Base-by-base conservation (phyloP, 1,140 invertebrate genomes). In the Nasonia giraulti region DNA sequence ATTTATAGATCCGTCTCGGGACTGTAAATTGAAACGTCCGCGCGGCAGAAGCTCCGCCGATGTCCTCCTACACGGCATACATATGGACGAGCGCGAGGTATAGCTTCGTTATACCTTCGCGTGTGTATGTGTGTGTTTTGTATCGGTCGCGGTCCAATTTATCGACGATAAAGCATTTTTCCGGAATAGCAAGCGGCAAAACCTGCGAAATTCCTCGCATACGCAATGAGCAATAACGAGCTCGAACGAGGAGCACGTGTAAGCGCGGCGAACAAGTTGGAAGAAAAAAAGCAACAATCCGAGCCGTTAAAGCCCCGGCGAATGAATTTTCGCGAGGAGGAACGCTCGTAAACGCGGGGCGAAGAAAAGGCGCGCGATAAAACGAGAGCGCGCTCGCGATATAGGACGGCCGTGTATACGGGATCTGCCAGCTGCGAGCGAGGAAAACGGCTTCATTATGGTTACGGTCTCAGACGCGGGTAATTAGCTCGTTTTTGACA, bases 1-100 rank as follows among this genome's bases (percentile, higher is more conserved):
- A 91, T 90, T 91, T 90, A 90, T 89, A 89, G 84, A 88, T 89
- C 87, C 86, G 75, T 76, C 27, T 27, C 82, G 77, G 82, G 77
- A 85, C 88, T 87, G 90, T 89, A 88, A 89, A 90, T 91, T 89
- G 89, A 90, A 89, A 88, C 89, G 89, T 90, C 89, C 88, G 27
- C 27, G 27, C 85, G 74, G 85, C 12, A 10, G 23, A 47, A 47
- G 44, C 44, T 47, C 44, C 20, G 33, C 47, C 40, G 68, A 80
- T 80, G 62, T 44, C 62, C 17, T 62, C 62, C 17, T 62, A 11
- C 12, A 47, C 44, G 44, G 10, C 50, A 55, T 55, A 55, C 14
- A 55, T 55, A 55, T 17, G 50, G 5, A 55, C 50, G 17, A 17
- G n/a, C n/a, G n/a, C n/a, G n/a, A n/a, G n/a, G n/a, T n/a, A n/a